These are phyloP conservation scores for Drosophila gunungcola DNA, from an alignment of 1,140 invertebrate genomes.

Conservation along the genomic window DNA sequence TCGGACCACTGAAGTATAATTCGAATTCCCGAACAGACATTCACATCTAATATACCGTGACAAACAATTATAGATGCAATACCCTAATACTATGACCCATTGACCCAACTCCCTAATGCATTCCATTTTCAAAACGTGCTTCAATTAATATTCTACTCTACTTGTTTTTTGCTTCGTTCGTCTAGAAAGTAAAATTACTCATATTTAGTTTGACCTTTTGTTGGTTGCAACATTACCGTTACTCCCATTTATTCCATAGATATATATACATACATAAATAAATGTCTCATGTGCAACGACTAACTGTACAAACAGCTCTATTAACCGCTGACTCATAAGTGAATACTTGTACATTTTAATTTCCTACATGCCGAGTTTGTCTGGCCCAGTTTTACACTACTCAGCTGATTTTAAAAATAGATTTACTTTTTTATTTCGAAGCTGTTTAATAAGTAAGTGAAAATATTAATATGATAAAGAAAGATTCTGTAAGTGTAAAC, in stretches of 20 bases:
- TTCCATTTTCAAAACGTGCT: conserved; percentile 32
- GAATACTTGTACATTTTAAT: conserved; percentile 32
- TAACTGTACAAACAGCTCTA: conserved; percentile 53
- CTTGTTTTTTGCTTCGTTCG: conserved; percentile 3
- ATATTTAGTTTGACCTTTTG: conserved; percentile 62
- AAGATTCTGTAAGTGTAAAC: no score
- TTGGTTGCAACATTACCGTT: conserved; percentile 39
- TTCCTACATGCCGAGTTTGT: conserved; percentile 37
- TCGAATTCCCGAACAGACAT: background rate
- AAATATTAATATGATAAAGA: background rate
- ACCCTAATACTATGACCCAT: background rate
- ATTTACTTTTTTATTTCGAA: background rate
- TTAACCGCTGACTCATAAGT: conserved; percentile 43
- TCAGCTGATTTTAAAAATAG: no score
- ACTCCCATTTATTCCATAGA: conserved; percentile 10
- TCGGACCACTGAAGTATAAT: background rate
- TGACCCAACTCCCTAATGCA: conserved; percentile 27
- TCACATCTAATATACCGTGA: background rate
- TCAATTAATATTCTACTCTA: conserved; percentile 3
- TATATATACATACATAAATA: conserved; percentile 1
- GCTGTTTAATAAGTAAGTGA: background rate
- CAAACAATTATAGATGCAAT: no score
- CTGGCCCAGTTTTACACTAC: conserved; percentile 35
- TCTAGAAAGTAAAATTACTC: conserved; percentile 33
- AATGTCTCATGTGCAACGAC: conserved; percentile 23